phyloP scores from a whole-genome alignment of 1,140 invertebrate genomes.

The Bombus terrestris region DNA sequence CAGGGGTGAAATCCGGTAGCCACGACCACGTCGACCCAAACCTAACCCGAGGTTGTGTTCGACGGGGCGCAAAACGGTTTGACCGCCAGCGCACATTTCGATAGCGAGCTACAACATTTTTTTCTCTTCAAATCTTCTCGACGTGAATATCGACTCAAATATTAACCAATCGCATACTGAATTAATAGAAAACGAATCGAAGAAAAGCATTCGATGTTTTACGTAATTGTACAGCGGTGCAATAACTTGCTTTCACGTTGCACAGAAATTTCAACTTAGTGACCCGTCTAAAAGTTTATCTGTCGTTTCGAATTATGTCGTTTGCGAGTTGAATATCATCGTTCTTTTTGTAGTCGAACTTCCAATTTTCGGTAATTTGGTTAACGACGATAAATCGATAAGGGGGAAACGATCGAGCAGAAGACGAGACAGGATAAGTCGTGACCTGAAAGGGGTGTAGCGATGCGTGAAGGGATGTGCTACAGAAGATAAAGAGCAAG shows the following conservation, averaged over 20 bases:
- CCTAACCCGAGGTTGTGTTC: constrained; percentile 71
- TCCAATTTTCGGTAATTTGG: not conserved
- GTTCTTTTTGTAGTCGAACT: too few relatives aligned
- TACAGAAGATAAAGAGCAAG: constrained; percentile 21
- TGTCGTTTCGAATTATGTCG: too few relatives aligned
- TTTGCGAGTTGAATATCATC: too few relatives aligned
- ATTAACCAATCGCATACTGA: not conserved
- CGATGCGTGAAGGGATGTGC: constrained; percentile 12
- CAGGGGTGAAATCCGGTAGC: constrained; percentile 82
- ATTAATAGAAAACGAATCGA: too few relatives aligned
- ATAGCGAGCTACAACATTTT: not conserved
- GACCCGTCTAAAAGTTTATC: too few relatives aligned
- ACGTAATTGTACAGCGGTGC: not conserved
- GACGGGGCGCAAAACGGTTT: constrained; percentile 74
- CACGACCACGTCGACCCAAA: constrained; percentile 75
- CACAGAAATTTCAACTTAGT: too few relatives aligned
- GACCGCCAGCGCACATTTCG: constrained; percentile 42
- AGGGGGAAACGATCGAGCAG: not conserved
- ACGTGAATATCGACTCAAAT: not conserved
- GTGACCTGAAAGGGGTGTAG: not conserved
- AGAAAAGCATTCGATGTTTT: too few relatives aligned
- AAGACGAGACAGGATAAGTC: not conserved
- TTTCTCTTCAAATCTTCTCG: not conserved
- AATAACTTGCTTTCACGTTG: too few relatives aligned
- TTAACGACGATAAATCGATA: not conserved